These are phyloP conservation scores for rabbit (Oryctolagus cuniculus) DNA, from an alignment of 2,113 vertebrate genomes.

Conservation along the genomic window mOryCun1.1 NC_091438.1:119171001-119171500, in stretches of 20 bases:
- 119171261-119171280: neutral
- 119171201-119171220: neutral
- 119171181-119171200: neutral
- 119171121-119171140: neutral
- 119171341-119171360: neutral
- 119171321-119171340: neutral
- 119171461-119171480: neutral
- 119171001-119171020: neutral
- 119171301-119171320: neutral
- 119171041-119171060: neutral
- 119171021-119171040: neutral
- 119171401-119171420: conserved; percentile 1
- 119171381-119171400: too few relatives aligned
- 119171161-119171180: neutral
- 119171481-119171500: neutral
- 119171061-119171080: too few relatives aligned
- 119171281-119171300: neutral
- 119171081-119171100: too few relatives aligned
- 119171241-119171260: neutral
- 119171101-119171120: neutral
- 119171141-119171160: neutral
- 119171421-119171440: neutral
- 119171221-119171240: neutral
- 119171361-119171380: neutral
- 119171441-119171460: neutral